These are phyloP conservation scores for Pygoscelis adeliae DNA, from an alignment of 2,113 vertebrate genomes.

Conservation along the genomic window DNA sequence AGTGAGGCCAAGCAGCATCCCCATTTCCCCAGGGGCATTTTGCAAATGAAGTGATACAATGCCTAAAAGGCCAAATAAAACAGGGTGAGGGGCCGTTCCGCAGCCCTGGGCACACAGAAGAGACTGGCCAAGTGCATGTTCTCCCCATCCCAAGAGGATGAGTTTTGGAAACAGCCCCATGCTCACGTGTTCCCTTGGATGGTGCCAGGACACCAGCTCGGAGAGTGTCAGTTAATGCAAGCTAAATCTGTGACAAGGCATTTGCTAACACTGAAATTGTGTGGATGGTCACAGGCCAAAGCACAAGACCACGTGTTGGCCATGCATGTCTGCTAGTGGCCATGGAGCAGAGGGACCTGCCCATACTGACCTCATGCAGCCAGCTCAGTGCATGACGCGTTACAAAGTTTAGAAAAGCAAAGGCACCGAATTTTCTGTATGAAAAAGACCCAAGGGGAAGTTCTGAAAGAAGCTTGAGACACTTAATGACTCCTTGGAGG, in stretches of 20 bases:
- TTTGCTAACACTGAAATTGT: not conserved
- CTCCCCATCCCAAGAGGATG: not conserved
- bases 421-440: not conserved
- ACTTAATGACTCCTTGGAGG: not conserved
- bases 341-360: not conserved
- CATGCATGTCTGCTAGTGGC: not conserved
- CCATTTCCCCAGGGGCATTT: not conserved
- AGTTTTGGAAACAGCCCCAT: not conserved
- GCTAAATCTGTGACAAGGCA: not conserved
- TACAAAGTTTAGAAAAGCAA: not conserved
- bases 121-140: not conserved
- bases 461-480: not conserved
- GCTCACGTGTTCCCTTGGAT: accelerated
- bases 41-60: not conserved
- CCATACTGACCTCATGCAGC: not conserved
- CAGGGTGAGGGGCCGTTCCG: accelerated
- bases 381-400: not conserved
- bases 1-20: not conserved
- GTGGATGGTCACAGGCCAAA: not conserved
- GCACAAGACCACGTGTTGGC: not conserved
- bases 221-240: not conserved
- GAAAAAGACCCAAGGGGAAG: not conserved
- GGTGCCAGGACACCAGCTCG: not conserved
- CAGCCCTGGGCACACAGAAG: not conserved
- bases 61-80: not conserved